These are phyloP conservation scores for Microcebus tavaratra DNA, from an alignment of 2,113 vertebrate genomes.

Conservation along the genomic window DNA sequence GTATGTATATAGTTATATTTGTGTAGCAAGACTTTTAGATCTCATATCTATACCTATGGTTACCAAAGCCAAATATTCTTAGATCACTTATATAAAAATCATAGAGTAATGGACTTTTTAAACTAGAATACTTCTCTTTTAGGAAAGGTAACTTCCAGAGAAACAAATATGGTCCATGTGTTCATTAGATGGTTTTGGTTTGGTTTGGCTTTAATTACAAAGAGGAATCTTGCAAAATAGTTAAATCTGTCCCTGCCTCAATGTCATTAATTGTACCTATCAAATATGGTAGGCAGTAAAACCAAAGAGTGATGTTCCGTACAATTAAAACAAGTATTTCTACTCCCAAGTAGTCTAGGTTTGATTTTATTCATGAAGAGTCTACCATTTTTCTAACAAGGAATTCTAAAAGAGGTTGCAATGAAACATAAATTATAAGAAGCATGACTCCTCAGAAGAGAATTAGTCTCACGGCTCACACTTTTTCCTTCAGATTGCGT, in stretches of 20 bases:
- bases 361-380: neutral
- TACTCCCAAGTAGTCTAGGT: neutral
- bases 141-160: neutral
- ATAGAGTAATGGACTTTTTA: neutral
- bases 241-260: neutral
- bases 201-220: neutral
- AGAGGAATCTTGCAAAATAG: neutral
- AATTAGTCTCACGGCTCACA: neutral
- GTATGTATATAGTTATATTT: neutral
- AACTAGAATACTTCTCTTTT: neutral
- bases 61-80: neutral
- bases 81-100: neutral
- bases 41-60: neutral
- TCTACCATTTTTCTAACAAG: neutral
- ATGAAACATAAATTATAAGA: neutral
- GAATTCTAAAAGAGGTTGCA: neutral
- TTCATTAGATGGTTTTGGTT: neutral
- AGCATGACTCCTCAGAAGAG: neutral
- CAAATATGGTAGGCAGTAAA: neutral
- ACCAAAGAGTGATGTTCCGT: neutral
- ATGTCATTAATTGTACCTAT: neutral
- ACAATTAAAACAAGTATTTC: neutral
- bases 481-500: conserved; percentile 89
- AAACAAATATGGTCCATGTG: neutral
- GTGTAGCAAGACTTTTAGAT: neutral